These are phyloP conservation scores for Lepus oiostolus DNA, from an alignment of 2,797 vertebrate species.

Conservation along the genomic window DNA sequence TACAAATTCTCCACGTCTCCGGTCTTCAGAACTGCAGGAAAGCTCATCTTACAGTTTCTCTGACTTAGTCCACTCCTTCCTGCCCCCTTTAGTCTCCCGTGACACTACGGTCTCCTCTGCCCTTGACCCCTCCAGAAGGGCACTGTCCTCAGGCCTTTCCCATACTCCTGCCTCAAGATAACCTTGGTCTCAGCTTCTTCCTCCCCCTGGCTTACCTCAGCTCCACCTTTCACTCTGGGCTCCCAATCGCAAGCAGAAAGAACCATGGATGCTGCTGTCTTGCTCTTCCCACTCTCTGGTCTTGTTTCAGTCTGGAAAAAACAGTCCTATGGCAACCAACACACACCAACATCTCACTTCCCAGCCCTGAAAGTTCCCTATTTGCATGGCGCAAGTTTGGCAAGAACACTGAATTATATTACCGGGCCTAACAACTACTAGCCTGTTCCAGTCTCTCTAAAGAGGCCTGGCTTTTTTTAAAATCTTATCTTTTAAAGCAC, in stretches of 20 bases:
- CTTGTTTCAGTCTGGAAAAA: slow-evolving; percentile 72
- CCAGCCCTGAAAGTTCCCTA: slow-evolving; percentile 66
- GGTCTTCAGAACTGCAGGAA: neutral
- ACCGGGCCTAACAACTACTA: slow-evolving; percentile 80
- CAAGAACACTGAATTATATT: slow-evolving; percentile 76
- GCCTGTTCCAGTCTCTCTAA: slow-evolving; percentile 50
- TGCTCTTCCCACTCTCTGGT: slow-evolving; percentile 57
- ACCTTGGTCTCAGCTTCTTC: neutral
- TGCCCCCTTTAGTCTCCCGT: neutral
- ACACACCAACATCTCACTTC: slow-evolving; percentile 52
- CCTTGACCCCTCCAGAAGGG: neutral
- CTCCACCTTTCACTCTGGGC: neutral
- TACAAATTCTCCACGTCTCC: slow-evolving; percentile 41
- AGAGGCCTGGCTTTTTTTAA: neutral
- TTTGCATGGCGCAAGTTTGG: slow-evolving; percentile 74
- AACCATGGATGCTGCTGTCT: neutral
- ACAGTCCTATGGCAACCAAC: slow-evolving; percentile 81
- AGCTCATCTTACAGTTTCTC: neutral
- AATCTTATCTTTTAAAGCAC: slow-evolving; percentile 63
- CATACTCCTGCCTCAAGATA: neutral
- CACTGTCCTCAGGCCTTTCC: neutral
- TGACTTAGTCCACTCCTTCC: slow-evolving; percentile 14
- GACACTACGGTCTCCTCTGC: neutral
- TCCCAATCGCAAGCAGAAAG: slow-evolving; percentile 54
- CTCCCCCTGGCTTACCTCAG: slow-evolving; percentile 15